A percentile compares a stretch with the other conserved stretches of the same genome.
Conservation (phyloP, 30 jellyfish, hydroid and myxozoan genomes). For the Haliclystus octoradiatus region DNA sequence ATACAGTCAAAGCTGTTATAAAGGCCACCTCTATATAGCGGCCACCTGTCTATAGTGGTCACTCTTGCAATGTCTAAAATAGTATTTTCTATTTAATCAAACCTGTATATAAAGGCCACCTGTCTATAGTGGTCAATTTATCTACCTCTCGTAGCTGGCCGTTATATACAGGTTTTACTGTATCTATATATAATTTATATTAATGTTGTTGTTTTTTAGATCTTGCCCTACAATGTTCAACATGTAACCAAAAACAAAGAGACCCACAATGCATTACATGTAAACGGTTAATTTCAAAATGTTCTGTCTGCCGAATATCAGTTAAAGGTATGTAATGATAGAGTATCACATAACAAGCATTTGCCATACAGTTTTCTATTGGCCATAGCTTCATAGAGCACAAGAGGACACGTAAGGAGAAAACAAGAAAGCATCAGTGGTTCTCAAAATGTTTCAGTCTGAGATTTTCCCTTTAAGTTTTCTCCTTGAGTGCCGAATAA, state of each 20-base stretch:
- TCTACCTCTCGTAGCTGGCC: no score
- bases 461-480: no score
- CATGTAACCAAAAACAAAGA: slow-evolving; percentile 58
- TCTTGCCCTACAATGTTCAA: slow-evolving; percentile 51
- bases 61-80: no score
- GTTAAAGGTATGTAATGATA: slow-evolving; percentile 56
- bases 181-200: no score
- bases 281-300: slow-evolving; percentile 60
- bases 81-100: no score
- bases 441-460: no score
- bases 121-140: no score
- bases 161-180: not conserved
- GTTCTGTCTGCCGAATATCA: slow-evolving; percentile 85
- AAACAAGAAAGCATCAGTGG: not conserved
- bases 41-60: no score
- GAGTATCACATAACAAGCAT: not conserved
- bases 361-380: not conserved
- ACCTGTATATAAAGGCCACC: no score
- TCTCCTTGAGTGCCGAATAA: no score
- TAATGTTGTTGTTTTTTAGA: slow-evolving; percentile 23
- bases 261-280: slow-evolving; percentile 63
- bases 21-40: no score
- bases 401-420: not conserved
- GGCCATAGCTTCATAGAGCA: not conserved
- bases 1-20: no score